Conservation (phyloP, 2,888 invertebrate species). For the Zhengitettix transpicula region DNA sequence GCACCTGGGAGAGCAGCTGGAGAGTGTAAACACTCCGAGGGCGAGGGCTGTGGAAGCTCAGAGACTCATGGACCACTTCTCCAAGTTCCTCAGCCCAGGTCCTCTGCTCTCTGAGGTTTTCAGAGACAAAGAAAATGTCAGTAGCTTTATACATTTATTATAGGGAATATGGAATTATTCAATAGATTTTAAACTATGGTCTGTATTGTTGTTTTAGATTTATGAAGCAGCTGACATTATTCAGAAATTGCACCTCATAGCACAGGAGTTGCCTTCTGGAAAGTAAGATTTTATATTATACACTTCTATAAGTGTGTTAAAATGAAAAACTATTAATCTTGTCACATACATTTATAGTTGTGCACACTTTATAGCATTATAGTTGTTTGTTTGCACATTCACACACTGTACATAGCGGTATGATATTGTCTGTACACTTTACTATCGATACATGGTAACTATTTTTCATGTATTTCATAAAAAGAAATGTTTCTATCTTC, state of each 20-base stretch:
- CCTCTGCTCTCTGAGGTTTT: conserved; percentile 74
- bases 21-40: conserved; percentile 88
- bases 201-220: conserved; percentile 36
- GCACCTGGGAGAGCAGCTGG: conserved; percentile 95
- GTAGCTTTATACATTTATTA: conserved; percentile 1
- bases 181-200: neutral
- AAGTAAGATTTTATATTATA: conserved; percentile 33
- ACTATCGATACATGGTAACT: no score
- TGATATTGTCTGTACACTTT: no score
- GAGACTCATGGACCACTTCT: conserved; percentile 77
- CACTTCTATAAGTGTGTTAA: neutral
- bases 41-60: conserved; percentile 90
- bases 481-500: no score
- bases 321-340: no score
- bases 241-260: conserved; percentile 87
- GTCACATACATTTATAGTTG: no score
- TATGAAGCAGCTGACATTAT: conserved; percentile 95
- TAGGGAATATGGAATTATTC: neutral
- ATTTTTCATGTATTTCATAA: no score
- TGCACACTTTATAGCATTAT: no score
- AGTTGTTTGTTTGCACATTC: no score
- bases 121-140: conserved; percentile 62
- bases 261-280: conserved; percentile 81
- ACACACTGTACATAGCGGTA: no score
- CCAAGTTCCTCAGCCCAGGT: conserved; percentile 77